These are phyloP conservation scores for Alectoris magna DNA, from an alignment of 2,797 vertebrate species.

Conservation along the genomic window DNA sequence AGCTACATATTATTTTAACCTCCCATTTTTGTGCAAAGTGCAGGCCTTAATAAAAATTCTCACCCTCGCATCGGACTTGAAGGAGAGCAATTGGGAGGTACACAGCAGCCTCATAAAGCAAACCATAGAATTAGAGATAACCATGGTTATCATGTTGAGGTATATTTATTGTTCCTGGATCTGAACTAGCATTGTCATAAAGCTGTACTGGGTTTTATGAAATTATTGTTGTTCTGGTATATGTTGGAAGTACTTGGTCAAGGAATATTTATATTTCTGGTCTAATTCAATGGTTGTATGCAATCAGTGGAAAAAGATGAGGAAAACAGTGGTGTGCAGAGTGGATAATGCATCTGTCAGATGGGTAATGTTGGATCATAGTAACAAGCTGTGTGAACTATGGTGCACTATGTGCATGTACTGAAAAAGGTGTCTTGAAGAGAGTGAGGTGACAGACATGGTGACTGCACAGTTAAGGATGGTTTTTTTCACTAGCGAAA, in stretches of 20 bases:
- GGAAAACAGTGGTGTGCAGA: neutral
- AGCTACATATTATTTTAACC: conserved; percentile 18
- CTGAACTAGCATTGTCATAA: neutral
- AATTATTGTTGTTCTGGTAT: neutral
- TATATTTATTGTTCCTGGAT: neutral
- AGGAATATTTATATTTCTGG: neutral
- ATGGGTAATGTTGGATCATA: neutral
- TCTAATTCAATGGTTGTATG: neutral
- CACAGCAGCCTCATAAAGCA: neutral
- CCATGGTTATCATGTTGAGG: neutral
- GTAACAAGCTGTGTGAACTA: neutral
- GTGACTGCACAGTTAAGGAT: neutral
- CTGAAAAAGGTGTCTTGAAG: neutral
- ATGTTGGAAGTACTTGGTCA: neutral
- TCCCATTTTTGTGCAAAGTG: neutral
- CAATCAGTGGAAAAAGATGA: neutral
- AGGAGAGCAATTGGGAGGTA: neutral
- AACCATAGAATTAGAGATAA: neutral
- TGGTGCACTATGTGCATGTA: neutral
- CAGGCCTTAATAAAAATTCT: neutral
- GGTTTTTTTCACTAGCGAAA: neutral
- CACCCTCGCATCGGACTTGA: neutral
- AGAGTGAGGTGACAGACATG: neutral
- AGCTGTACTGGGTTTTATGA: neutral
- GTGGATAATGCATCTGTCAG: neutral